A percentile compares a stretch with the other conserved stretches of the same genome.
Evolutionary conservation across 2,797 vertebrate species (phyloP).

Genomic region (Clarias platycephalus): DNA sequence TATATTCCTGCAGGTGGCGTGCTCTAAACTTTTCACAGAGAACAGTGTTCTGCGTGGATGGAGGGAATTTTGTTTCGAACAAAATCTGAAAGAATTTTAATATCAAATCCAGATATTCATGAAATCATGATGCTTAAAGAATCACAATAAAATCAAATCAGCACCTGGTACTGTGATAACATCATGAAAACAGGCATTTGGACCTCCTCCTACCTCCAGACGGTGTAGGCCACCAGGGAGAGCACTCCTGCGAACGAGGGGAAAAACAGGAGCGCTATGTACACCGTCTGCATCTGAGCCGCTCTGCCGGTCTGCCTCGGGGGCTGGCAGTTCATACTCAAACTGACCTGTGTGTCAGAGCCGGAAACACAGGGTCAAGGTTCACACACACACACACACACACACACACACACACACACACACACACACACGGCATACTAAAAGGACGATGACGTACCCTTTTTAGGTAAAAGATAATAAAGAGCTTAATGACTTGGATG

Average conservation of each 20-base stretch:
- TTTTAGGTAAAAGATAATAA: slow-evolving; percentile 89
- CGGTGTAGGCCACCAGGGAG: slow-evolving; percentile 78
- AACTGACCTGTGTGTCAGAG: slow-evolving; percentile 77
- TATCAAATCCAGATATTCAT: too few relatives aligned
- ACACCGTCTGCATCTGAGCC: slow-evolving; percentile 90
- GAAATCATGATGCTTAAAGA: too few relatives aligned
- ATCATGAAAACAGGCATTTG: not conserved
- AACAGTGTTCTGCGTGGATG: too few relatives aligned
- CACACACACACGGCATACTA: not conserved
- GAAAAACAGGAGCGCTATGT: slow-evolving; percentile 88
- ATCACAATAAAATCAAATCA: too few relatives aligned
- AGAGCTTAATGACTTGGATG: slow-evolving; percentile 87
- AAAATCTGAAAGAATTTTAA: too few relatives aligned
- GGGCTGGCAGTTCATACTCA: slow-evolving; percentile 90
- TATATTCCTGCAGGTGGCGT: too few relatives aligned
- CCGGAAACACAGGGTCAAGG: not conserved
- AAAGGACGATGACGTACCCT: slow-evolving; percentile 75
- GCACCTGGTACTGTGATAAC: not conserved
- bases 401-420: not conserved
- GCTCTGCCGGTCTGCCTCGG: slow-evolving; percentile 85
- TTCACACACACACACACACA: not conserved
- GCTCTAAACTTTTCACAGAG: too few relatives aligned
- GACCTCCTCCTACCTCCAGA: slow-evolving; percentile 84
- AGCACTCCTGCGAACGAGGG: slow-evolving; percentile 87
- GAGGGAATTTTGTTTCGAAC: too few relatives aligned